These are phyloP conservation scores for Ageneiosus marmoratus DNA, from an alignment of 2,113 vertebrate genomes.

Conservation along the genomic window DNA sequence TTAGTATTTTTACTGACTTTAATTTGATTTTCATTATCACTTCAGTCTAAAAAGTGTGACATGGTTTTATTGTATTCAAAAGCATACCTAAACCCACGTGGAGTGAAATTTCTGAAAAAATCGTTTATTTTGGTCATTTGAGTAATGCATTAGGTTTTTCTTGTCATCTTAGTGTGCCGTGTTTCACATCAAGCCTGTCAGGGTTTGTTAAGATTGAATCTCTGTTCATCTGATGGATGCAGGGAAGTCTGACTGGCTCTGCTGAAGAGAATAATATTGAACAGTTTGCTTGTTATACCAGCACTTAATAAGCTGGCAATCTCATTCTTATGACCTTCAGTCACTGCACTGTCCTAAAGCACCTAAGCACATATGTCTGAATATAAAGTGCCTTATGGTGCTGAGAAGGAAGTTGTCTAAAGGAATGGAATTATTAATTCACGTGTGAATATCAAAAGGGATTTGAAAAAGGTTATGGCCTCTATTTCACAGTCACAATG, in stretches of 20 bases:
- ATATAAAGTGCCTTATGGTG: constrained; percentile 22
- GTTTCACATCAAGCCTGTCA: constrained; percentile 7
- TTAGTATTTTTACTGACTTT: constrained; percentile 8
- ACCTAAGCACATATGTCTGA: constrained; percentile 11
- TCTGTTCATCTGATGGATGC: not conserved
- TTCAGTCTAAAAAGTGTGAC: not conserved
- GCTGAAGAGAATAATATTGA: constrained; percentile 21
- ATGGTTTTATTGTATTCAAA: not conserved
- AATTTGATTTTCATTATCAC: not conserved
- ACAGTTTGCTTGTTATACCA: constrained; percentile 48
- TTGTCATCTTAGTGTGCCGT: not conserved
- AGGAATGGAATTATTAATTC: constrained; percentile 32
- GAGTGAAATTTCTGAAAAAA: not conserved
- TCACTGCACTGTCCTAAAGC: constrained; percentile 14
- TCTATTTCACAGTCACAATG: constrained; percentile 53
- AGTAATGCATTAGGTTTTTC: constrained; percentile 2
- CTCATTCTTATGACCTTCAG: constrained; percentile 22
- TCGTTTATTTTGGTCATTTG: not conserved
- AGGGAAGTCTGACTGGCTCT: constrained; percentile 9
- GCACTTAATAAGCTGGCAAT: constrained; percentile 34
- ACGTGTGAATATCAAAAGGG: constrained; percentile 38
- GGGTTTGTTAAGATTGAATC: constrained; percentile 20
- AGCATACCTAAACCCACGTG: not conserved
- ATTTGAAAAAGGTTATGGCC: constrained; percentile 25
- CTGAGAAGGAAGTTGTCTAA: not conserved